Evolutionary conservation across 2,113 vertebrate genomes (phyloP).

Genomic region (Morone saxatilis): DNA sequence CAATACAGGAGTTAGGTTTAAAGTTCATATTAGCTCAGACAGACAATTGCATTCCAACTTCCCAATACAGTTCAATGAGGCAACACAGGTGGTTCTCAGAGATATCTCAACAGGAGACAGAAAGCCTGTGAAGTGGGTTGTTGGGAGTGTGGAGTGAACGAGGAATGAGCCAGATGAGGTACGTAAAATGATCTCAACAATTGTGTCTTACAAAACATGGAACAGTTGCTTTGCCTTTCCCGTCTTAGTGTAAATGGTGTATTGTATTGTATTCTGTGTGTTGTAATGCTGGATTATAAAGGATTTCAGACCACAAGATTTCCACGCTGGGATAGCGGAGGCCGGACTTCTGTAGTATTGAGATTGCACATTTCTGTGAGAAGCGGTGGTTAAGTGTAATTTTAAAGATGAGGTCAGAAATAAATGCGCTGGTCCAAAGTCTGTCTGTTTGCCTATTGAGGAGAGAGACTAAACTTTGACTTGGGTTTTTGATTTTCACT

Average conservation of each 20-base stretch:
- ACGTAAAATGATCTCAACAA: not conserved
- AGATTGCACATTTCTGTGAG: not conserved
- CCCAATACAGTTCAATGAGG: slow-evolving; percentile 1
- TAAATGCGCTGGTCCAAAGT: slow-evolving; percentile 10
- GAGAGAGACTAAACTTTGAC: slow-evolving; percentile 52
- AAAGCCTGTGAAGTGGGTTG: not conserved
- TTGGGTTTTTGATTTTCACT: slow-evolving; percentile 38
- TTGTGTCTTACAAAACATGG: not conserved
- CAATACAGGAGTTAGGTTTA: slow-evolving; percentile 47
- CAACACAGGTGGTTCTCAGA: slow-evolving; percentile 20
- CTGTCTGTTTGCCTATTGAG: not conserved
- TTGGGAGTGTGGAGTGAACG: slow-evolving; percentile 31
- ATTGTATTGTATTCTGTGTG: not conserved
- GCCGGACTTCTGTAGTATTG: not conserved
- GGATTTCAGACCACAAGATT: not conserved
- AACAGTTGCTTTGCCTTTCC: not conserved
- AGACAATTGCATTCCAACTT: slow-evolving; percentile 11
- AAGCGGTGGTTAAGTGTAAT: not conserved
- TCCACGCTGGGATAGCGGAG: too few species aligned
- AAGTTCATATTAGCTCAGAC: slow-evolving; percentile 61
- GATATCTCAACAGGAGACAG: slow-evolving; percentile 9
- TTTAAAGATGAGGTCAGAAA: slow-evolving; percentile 37
- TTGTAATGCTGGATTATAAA: not conserved
- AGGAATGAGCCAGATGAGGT: slow-evolving; percentile 29
- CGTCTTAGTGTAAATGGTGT: not conserved